phyloP scores from a whole-genome alignment of 2,113 vertebrate species.

The Taxidea taxus region DNA sequence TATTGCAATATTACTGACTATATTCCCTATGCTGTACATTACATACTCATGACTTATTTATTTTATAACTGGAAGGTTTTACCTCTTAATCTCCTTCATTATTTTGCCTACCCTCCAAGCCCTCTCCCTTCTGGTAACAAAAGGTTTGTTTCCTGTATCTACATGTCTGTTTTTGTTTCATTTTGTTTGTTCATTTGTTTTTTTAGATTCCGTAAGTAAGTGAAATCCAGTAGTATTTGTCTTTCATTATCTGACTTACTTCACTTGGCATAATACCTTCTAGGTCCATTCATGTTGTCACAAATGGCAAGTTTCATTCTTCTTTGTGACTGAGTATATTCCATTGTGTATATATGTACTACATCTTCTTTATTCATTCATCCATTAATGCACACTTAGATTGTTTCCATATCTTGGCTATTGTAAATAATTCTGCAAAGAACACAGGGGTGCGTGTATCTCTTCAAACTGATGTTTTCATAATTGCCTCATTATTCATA shows the following conservation, averaged over 20 bases:
- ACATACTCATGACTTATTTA: neutral
- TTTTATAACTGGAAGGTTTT: neutral
- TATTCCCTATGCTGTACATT: neutral
- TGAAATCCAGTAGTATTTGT: neutral
- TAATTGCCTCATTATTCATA: slow-evolving; percentile 16
- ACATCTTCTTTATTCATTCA: no score
- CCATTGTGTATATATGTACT: no score
- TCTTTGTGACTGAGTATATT: no score
- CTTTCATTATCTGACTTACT: neutral
- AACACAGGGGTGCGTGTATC: no score
- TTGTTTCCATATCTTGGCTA: no score
- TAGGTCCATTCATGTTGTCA: no score
- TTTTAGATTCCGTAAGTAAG: neutral
- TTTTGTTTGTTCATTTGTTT: neutral
- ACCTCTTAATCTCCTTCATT: neutral
- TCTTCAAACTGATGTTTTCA: neutral
- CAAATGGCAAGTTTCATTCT: no score
- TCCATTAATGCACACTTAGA: no score
- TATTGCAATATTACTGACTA: neutral
- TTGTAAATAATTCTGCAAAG: no score
- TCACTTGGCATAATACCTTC: neutral
- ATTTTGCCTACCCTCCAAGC: neutral
- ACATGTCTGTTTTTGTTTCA: neutral
- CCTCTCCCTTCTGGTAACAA: neutral
- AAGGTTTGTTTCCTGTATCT: neutral